A percentile compares a stretch with the other conserved stretches of the same genome.
phyloP scores from a whole-genome alignment of 2,797 vertebrate species.

The Tauraco hartlaubi region DNA sequence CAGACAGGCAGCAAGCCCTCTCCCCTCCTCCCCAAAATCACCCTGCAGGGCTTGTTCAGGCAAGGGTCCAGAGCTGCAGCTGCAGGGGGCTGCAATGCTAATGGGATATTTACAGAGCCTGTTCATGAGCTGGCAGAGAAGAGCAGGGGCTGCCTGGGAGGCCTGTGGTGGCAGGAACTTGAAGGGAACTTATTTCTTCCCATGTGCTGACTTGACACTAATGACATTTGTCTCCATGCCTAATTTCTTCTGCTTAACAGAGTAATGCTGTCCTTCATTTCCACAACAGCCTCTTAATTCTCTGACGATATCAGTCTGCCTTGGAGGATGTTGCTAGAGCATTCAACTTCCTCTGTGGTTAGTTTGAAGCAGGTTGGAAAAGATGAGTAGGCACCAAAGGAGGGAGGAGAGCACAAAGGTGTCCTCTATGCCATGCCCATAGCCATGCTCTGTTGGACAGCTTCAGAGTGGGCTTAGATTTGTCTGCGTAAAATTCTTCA shows the following conservation, averaged over 20 bases:
- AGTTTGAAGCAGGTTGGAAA: background rate
- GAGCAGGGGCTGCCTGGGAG: constrained; percentile 2
- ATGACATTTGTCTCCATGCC: background rate
- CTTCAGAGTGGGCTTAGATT: background rate
- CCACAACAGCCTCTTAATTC: background rate
- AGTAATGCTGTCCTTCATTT: background rate
- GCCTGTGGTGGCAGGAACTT: background rate
- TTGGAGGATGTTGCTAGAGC: background rate
- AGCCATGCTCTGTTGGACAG: background rate
- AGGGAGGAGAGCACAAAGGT: background rate
- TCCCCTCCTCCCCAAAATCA: background rate
- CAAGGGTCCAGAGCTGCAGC: constrained; percentile 42
- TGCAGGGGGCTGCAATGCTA: background rate
- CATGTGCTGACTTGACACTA: background rate
- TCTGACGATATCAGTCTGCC: background rate
- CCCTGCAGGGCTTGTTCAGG: constrained; percentile 32
- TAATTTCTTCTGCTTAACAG: background rate
- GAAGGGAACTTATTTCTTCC: background rate
- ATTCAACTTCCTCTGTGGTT: background rate
- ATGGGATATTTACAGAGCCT: background rate
- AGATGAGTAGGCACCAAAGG: background rate
- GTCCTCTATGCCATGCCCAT: background rate
- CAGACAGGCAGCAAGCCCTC: background rate
- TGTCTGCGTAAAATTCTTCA: background rate
- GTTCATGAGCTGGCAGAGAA: background rate